These are phyloP conservation scores for Xestia sexstrigata DNA, from an alignment of 2,888 invertebrate species.

Conservation along the genomic window DNA sequence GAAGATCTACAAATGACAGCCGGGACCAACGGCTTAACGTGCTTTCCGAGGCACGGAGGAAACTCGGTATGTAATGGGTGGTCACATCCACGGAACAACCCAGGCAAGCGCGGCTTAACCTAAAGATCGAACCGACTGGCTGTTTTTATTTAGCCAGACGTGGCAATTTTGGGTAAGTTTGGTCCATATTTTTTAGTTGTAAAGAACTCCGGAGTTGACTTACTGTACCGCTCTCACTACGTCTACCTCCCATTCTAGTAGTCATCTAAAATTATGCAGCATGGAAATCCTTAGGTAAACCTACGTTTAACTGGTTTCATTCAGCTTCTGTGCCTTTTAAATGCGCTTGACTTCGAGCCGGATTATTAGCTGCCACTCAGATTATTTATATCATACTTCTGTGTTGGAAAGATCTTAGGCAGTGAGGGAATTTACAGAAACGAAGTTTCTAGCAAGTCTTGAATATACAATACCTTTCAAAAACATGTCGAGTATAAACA, in stretches of 20 bases:
- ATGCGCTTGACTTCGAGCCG: background rate
- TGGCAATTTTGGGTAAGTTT: background rate
- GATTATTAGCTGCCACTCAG: background rate
- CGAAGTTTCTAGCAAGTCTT: background rate
- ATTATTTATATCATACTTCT: background rate
- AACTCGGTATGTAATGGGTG: background rate
- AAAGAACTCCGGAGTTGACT: background rate
- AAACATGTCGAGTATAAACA: background rate
- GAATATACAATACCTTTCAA: background rate
- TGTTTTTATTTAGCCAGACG: background rate
- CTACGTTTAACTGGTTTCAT: slow-evolving; percentile 26
- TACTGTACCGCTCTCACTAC: background rate
- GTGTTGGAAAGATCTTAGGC: background rate
- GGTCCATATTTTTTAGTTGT: background rate
- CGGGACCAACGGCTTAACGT: background rate
- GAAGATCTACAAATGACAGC: background rate
- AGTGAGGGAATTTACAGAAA: background rate
- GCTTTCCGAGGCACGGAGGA: background rate
- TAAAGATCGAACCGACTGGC: background rate
- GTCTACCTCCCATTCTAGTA: slow-evolving; percentile 17
- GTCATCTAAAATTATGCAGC: slow-evolving; percentile 27
- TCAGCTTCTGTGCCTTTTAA: slow-evolving; percentile 19
- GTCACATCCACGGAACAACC: background rate
- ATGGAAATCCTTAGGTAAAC: slow-evolving; percentile 38
- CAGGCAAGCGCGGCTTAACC: background rate